A percentile compares a stretch with the other conserved stretches of the same genome.
phyloP scores from a whole-genome alignment of 2,888 invertebrate genomes.

The Eupithecia exiguata region DNA sequence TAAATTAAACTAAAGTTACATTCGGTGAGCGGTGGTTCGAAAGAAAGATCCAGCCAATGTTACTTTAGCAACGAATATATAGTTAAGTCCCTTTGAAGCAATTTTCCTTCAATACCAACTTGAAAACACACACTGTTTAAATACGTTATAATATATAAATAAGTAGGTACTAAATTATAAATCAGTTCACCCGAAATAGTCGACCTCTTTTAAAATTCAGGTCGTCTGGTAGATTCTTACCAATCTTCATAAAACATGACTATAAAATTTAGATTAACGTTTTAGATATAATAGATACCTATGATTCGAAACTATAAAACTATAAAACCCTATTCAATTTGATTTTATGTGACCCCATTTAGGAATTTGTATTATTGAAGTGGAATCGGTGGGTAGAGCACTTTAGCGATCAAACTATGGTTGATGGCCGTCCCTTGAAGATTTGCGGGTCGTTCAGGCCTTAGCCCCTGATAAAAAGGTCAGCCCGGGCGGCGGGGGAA shows the following conservation, averaged over 20 bases:
- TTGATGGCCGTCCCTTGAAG: slow-evolving; percentile 49
- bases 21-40: background rate
- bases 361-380: slow-evolving; percentile 13
- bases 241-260: background rate
- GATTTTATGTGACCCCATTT: slow-evolving; percentile 13
- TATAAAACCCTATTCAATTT: slow-evolving; percentile 16
- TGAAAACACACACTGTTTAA: background rate
- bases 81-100: background rate
- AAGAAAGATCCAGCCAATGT: background rate
- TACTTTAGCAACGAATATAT: background rate
- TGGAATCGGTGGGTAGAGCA: slow-evolving; percentile 27
- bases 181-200: background rate
- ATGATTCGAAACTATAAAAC: slow-evolving; percentile 12
- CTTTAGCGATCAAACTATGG: slow-evolving; percentile 45
- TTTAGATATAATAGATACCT: background rate
- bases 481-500: slow-evolving; percentile 52
- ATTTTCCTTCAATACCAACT: background rate
- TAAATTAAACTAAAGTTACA: background rate
- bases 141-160: no score
- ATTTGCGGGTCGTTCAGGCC: slow-evolving; percentile 56
- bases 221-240: background rate
- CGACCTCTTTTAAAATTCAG: background rate
- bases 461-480: slow-evolving; percentile 63
- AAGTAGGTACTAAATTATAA: background rate
- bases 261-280: slow-evolving; percentile 1